A percentile compares a stretch with the other conserved stretches of the same genome.
phyloP scores from a whole-genome alignment of 1,140 invertebrate genomes.

The Chironomus striatipennis region DNA sequence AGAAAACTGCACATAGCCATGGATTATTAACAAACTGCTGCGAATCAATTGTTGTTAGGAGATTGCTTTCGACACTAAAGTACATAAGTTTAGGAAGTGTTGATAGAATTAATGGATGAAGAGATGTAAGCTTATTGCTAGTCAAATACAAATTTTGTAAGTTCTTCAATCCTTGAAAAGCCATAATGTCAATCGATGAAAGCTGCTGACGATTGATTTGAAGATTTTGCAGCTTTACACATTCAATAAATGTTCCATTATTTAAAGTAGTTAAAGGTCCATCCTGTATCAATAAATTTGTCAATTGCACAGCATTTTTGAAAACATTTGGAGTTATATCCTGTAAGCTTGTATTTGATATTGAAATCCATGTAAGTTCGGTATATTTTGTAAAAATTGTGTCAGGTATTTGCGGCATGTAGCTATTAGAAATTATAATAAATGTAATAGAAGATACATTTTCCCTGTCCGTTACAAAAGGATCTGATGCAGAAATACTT shows the following conservation, averaged over 20 bases:
- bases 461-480: background rate
- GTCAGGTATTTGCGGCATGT: background rate
- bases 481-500: background rate
- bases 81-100: background rate
- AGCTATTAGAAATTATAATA: background rate
- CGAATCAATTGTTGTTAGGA: background rate
- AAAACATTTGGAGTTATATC: background rate
- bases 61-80: background rate
- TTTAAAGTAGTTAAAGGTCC: background rate
- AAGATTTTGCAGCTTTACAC: background rate
- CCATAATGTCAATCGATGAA: background rate
- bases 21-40: background rate
- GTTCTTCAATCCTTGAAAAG: background rate
- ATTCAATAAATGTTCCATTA: background rate
- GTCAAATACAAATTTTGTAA: background rate
- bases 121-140: background rate
- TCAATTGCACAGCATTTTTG: background rate
- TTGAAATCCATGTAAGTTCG: background rate
- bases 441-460: background rate
- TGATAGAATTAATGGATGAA: background rate
- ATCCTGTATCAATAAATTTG: background rate
- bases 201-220: background rate
- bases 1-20: background rate
- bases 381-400: background rate
- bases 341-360: background rate